These are phyloP conservation scores for Pogona vitticeps DNA, from an alignment of 2,113 vertebrate genomes.

Conservation along the genomic window DNA sequence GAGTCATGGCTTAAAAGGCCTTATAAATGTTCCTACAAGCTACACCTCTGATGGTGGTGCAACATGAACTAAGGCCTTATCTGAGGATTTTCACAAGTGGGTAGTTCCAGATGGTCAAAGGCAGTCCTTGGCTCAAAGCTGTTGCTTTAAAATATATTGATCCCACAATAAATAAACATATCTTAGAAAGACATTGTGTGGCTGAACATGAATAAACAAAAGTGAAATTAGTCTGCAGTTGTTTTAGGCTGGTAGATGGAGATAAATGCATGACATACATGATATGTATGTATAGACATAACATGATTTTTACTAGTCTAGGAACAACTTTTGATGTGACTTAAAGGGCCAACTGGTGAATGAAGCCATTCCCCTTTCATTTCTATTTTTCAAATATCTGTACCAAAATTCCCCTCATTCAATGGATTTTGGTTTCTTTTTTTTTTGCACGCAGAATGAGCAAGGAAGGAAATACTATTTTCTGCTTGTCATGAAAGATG, in stretches of 20 bases:
- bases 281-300: neutral
- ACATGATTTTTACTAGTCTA: neutral
- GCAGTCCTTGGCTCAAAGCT: too few species aligned
- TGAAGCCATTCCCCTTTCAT: neutral
- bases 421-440: neutral
- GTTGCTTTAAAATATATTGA: too few species aligned
- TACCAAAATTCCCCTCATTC: neutral
- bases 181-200: neutral
- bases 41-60: neutral
- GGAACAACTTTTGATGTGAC: neutral
- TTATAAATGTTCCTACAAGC: neutral
- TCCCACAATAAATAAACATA: neutral
- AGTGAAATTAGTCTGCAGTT: neutral
- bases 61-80: neutral
- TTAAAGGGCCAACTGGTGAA: neutral
- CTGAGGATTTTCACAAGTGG: neutral
- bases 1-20: neutral
- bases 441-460: neutral
- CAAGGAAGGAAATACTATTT: neutral
- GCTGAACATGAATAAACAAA: neutral
- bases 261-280: too few species aligned
- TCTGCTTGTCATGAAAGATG: neutral
- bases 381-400: neutral
- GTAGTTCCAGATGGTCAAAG: neutral
- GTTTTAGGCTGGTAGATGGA: neutral